phyloP scores from a whole-genome alignment of 2,888 invertebrate genomes.

The Acanthoscelides obtectus region DNA sequence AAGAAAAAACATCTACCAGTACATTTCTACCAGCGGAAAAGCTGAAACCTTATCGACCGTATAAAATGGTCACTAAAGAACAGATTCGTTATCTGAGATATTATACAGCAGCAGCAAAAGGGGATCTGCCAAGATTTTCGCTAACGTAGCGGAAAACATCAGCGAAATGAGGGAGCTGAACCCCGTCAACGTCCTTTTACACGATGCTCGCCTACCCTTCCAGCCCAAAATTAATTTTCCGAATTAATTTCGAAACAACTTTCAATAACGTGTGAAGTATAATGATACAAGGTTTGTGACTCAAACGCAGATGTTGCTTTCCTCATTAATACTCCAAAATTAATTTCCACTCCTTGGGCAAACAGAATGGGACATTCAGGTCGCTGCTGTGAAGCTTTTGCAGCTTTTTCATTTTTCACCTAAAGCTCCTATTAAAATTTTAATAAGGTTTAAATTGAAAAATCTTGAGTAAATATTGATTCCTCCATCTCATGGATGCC shows the following conservation, averaged over 20 bases:
- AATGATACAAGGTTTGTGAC: conserved; percentile 16
- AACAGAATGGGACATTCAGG: conserved; percentile 2
- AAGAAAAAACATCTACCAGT: not conserved
- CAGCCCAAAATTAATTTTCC: conserved; percentile 7
- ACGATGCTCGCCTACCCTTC: not conserved
- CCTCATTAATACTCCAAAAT: conserved; percentile 15
- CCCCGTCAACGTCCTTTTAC: not conserved
- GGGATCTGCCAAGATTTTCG: not conserved
- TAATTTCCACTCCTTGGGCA: conserved; percentile 10
- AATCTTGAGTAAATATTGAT: conserved; percentile 4
- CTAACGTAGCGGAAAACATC: not conserved
- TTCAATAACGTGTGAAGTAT: conserved; percentile 18
- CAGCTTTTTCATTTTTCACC: conserved; percentile 9
- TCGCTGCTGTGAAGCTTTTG: conserved; percentile 2
- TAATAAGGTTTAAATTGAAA: conserved; percentile 11
- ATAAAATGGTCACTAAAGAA: not conserved
- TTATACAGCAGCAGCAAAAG: not conserved
- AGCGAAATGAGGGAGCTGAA: not conserved
- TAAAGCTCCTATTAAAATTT: conserved; percentile 3
- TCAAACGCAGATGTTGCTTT: conserved; percentile 13
- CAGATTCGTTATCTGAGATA: not conserved
- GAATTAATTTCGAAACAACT: conserved; percentile 16
- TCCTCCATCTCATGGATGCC: not conserved
- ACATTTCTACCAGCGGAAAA: not conserved
- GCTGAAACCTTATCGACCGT: not conserved